A percentile compares a stretch with the other conserved stretches of the same genome.
phyloP scores from a whole-genome alignment of 37 sponge, comb jelly and placozoan species.

The Dysidea cf. avara region DNA sequence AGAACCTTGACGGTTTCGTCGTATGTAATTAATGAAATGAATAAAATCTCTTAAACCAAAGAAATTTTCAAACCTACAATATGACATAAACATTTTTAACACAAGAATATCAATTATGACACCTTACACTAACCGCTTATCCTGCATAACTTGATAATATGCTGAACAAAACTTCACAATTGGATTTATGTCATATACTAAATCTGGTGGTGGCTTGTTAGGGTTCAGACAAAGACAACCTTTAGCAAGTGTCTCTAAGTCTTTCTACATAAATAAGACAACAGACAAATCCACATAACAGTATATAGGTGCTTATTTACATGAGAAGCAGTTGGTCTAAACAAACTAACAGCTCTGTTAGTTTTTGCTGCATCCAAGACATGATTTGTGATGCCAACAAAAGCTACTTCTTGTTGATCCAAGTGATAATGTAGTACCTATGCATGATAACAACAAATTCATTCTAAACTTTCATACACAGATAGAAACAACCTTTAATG shows the following conservation, averaged over 20 bases:
- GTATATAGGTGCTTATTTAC: slow-evolving; percentile 74
- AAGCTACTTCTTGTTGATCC: no score
- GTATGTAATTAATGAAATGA: slow-evolving; percentile 72
- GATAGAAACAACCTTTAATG: no score
- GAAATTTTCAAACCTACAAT: slow-evolving; percentile 34
- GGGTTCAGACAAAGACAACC: slow-evolving; percentile 59
- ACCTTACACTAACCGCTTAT: background rate
- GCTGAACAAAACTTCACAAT: slow-evolving; percentile 43
- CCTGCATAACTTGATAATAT: slow-evolving; percentile 39
- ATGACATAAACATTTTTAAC: no score
- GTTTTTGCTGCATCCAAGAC: no score
- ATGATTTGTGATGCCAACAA: no score
- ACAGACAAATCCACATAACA: slow-evolving; percentile 40
- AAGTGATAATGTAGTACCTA: no score
- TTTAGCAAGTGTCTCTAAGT: slow-evolving; percentile 53
- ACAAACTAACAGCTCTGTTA: no score
- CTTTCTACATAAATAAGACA: slow-evolving; percentile 51
- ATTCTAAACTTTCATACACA: slow-evolving; percentile 88
- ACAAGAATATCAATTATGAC: background rate
- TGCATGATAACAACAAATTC: slow-evolving; percentile 92
- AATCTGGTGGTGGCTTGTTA: slow-evolving; percentile 58
- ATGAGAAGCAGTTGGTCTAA: no score
- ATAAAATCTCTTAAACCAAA: slow-evolving; percentile 89
- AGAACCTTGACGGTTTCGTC: slow-evolving; percentile 32
- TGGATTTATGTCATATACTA: slow-evolving; percentile 35